Percentiles rank a stretch among this genome's conserved stretches.
These are phyloP conservation scores for Otis tarda DNA, from an alignment of 2,113 vertebrate genomes.

Conservation along the genomic window DNA sequence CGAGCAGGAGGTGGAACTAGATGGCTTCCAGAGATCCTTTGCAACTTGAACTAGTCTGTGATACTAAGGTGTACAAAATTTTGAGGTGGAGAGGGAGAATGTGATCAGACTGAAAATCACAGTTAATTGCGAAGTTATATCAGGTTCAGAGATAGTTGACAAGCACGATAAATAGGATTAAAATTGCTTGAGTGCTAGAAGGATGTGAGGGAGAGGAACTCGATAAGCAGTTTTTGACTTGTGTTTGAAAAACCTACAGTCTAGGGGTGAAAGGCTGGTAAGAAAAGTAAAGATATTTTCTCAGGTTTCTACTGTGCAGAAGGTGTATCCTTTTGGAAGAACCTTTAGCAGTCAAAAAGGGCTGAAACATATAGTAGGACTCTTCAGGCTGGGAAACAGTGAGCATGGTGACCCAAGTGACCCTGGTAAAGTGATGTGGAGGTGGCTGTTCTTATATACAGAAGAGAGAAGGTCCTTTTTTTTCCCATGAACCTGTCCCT, in stretches of 20 bases:
- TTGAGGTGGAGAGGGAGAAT: background rate
- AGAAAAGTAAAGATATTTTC: background rate
- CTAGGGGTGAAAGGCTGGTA: background rate
- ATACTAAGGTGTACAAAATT: background rate
- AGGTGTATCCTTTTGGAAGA: background rate
- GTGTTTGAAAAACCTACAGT: background rate
- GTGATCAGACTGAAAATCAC: background rate
- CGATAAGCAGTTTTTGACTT: background rate
- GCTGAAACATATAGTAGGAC: background rate
- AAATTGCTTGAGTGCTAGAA: background rate
- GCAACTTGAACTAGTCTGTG: background rate
- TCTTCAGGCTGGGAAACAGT: background rate
- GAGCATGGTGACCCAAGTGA: background rate
- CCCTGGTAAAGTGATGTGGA: background rate
- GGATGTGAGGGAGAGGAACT: background rate
- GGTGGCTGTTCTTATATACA: background rate
- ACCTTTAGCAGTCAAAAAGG: background rate
- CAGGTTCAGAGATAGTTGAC: background rate
- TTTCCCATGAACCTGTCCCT: background rate
- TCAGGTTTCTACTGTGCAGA: background rate
- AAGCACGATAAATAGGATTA: background rate
- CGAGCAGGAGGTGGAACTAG: background rate
- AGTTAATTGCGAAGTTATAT: background rate
- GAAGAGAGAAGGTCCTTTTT: background rate
- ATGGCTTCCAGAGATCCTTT: background rate